Evolutionary conservation across 2,113 vertebrate species (phyloP).

Genomic region (Silurus meridionalis): DNA sequence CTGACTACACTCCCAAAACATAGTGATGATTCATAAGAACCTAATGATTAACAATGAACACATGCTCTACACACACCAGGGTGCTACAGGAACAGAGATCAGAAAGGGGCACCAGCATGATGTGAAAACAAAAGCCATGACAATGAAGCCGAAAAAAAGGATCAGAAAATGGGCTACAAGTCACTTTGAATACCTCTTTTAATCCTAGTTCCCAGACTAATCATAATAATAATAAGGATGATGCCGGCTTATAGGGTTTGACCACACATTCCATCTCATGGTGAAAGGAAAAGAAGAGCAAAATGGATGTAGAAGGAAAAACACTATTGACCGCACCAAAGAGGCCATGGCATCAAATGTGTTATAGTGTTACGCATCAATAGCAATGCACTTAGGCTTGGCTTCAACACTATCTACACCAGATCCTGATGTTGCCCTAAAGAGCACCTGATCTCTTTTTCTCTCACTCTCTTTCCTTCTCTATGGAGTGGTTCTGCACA

Average conservation of each 20-base stretch:
- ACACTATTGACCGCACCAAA: constrained; percentile 29
- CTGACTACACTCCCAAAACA: constrained; percentile 61
- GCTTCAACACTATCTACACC: constrained; percentile 32
- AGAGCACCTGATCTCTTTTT: constrained; percentile 10
- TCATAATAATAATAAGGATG: constrained; percentile 7
- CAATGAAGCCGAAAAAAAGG: background rate
- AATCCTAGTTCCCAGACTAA: background rate
- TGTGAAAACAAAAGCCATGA: background rate
- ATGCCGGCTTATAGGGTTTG: background rate
- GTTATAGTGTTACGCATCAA: constrained; percentile 51
- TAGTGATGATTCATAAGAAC: constrained; percentile 63
- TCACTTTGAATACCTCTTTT: background rate
- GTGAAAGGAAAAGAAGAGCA: constrained; percentile 20
- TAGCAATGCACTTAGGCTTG: constrained; percentile 45
- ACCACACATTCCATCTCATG: constrained; percentile 35
- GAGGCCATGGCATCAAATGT: constrained; percentile 38
- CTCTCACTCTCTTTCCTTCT: constrained; percentile 13
- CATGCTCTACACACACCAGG: background rate
- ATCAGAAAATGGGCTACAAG: background rate
- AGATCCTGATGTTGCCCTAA: constrained; percentile 40
- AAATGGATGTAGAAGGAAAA: constrained; percentile 1
- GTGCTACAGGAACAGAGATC: background rate
- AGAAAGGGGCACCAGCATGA: background rate
- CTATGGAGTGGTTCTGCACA: constrained; percentile 17
- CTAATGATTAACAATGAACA: constrained; percentile 49